Evolutionary conservation across 2,797 vertebrate species (phyloP), one percentile per base, ranked within the genome.

Genomic region (Pempheris klunzingeri): DNA sequence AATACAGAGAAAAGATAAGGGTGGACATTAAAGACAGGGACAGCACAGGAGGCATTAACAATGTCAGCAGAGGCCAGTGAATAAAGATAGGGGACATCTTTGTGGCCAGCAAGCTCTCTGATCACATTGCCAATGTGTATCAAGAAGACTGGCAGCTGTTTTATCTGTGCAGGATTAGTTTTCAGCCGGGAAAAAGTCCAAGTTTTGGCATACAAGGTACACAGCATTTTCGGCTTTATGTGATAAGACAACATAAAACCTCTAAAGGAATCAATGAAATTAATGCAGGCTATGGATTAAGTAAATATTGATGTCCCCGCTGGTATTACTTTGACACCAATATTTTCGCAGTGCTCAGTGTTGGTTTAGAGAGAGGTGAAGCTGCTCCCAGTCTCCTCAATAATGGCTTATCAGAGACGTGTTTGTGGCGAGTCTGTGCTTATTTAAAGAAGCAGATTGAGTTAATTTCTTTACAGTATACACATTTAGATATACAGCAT

Each of bases 401-500:
- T 1, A 22, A 36, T 39, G 13, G 10, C n/a, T 44, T 9, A 1
- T 15, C 20, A 64, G 30, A 64, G 20, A 17, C 49, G 49, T 6
- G 4, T 49, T 36, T 32, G 59, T 15, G 28, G n/a, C 30, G 26
- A 43, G 10, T 57, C 15, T 34, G 14, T 34, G 20, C 26, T 32
- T 41, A 13, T 17, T 47, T 36, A 7, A 54, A 60, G 55, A 54
- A 49, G 49, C 43, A 62, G 46, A 55, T 7, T 53, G 22, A 15
- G 5, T 52, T 14, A 0, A 12, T 28, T n/a, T 46, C 0, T 7
- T 13, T n/a, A 14, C 4, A 24, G 5, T 15, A 18, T 0, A 39
- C 0, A 15, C 1, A 20, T 44, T 28, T 22, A 15, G 5, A 71
- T 74, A 74, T 76, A 68, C 84, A 91, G 84, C 74, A 87, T 85